phyloP scores from a whole-genome alignment of 2,113 vertebrate species.

The Phrynosoma blainvillii region DNA sequence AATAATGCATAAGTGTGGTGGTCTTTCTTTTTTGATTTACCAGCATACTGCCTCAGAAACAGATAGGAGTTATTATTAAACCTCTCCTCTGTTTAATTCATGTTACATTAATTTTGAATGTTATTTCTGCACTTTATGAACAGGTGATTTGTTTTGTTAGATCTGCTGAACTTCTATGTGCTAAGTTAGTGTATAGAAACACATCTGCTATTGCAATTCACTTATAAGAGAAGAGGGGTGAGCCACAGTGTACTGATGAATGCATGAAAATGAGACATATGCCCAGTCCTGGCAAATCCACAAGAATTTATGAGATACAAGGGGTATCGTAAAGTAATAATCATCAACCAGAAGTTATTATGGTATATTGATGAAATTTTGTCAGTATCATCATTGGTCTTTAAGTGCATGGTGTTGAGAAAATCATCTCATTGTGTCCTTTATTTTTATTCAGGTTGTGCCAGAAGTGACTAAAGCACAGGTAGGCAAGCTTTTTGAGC shows the following conservation, averaged over 20 bases:
- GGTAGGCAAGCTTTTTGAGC: no score
- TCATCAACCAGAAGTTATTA: no score
- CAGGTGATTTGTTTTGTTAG: neutral
- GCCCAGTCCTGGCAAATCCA: neutral
- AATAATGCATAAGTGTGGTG: neutral
- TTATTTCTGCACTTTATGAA: neutral
- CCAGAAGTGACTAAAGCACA: no score
- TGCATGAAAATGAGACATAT: neutral
- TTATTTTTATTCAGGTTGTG: no score
- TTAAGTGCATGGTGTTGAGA: no score
- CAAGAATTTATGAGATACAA: neutral
- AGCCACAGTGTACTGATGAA: neutral
- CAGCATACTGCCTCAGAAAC: neutral
- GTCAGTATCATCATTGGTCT: no score
- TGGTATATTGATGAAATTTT: no score
- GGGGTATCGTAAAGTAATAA: no score
- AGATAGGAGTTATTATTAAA: neutral
- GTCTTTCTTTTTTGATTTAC: neutral
- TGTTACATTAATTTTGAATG: neutral
- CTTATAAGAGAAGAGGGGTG: neutral
- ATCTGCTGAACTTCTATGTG: neutral
- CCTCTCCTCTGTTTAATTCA: neutral
- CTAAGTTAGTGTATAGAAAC: neutral
- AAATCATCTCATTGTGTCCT: no score
- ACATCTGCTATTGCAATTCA: neutral